Evolutionary conservation across 2,113 vertebrate genomes (phyloP).

Genomic region (Leiothrix lutea): DNA sequence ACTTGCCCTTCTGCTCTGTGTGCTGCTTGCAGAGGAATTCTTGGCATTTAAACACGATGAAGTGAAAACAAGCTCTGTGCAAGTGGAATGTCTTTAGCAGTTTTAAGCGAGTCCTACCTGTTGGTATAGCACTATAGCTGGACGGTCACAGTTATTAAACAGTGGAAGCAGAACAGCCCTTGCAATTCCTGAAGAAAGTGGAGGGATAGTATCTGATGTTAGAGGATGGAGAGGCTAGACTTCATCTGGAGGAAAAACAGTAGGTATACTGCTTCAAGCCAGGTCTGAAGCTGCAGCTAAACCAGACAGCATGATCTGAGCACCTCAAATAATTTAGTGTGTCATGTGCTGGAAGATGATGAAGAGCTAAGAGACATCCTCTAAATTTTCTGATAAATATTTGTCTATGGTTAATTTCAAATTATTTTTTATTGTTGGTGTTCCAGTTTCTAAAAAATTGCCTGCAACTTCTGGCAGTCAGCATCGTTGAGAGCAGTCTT

Average conservation of each 20-base stretch:
- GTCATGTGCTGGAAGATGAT: not conserved
- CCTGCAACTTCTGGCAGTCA: not conserved
- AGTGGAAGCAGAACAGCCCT: not conserved
- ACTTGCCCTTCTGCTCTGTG: not conserved
- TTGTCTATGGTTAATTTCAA: not conserved
- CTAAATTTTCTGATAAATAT: not conserved
- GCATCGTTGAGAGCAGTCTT: not conserved
- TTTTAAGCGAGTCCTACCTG: not conserved
- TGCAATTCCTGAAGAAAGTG: not conserved
- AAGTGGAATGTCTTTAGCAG: not conserved
- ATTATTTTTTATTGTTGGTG: not conserved
- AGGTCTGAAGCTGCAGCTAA: not conserved
- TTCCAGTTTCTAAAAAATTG: not conserved
- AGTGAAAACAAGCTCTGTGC: not conserved
- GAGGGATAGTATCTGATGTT: not conserved
- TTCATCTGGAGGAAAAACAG: not conserved
- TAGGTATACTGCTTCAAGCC: not conserved
- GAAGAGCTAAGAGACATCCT: not conserved
- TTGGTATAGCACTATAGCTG: not conserved
- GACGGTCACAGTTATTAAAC: not conserved
- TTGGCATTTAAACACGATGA: not conserved
- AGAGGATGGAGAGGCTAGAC: not conserved
- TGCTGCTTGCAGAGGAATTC: not conserved
- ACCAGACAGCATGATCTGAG: not conserved
- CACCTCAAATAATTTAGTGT: not conserved